A percentile compares a stretch with the other conserved stretches of the same genome.
Conservation (phyloP, 2,888 invertebrate genomes). For the Nudaria mundana region DNA sequence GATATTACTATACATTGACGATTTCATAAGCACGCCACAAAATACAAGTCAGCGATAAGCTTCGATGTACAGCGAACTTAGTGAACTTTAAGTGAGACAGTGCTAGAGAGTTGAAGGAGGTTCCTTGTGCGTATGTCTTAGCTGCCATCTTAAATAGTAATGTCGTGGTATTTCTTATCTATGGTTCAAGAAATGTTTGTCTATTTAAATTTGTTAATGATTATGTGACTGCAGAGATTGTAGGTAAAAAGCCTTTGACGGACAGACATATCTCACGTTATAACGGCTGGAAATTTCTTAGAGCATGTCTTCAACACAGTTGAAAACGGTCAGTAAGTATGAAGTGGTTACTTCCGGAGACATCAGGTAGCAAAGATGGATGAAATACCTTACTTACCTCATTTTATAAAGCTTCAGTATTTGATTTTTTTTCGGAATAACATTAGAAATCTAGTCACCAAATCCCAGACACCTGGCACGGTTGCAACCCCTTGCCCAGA, state of each 20-base stretch:
- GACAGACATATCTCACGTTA: too few relatives aligned
- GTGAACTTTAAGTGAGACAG: background rate
- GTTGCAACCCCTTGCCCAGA: too few relatives aligned
- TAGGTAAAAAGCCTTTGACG: too few relatives aligned
- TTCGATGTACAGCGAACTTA: background rate
- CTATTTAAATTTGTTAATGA: background rate
- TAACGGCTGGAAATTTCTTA: too few relatives aligned
- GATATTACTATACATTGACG: background rate
- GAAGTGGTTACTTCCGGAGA: background rate
- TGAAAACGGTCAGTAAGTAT: too few relatives aligned
- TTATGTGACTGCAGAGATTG: background rate
- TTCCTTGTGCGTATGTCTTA: constrained; percentile 6
- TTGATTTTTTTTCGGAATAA: too few relatives aligned
- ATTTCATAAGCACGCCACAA: background rate
- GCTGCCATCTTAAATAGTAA: constrained; percentile 20
- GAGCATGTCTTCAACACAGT: too few relatives aligned
- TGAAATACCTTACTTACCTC: too few relatives aligned
- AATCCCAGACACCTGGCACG: too few relatives aligned
- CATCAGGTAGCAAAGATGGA: too few relatives aligned
- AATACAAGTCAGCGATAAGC: background rate
- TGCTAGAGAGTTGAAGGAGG: background rate
- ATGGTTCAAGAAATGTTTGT: constrained; percentile 1
- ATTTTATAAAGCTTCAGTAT: too few relatives aligned
- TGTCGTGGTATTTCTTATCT: background rate
- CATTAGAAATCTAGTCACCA: too few relatives aligned